Evolutionary conservation across 2,797 vertebrate genomes (phyloP).

Genomic region (Hapalemur alaotrensis): DNA sequence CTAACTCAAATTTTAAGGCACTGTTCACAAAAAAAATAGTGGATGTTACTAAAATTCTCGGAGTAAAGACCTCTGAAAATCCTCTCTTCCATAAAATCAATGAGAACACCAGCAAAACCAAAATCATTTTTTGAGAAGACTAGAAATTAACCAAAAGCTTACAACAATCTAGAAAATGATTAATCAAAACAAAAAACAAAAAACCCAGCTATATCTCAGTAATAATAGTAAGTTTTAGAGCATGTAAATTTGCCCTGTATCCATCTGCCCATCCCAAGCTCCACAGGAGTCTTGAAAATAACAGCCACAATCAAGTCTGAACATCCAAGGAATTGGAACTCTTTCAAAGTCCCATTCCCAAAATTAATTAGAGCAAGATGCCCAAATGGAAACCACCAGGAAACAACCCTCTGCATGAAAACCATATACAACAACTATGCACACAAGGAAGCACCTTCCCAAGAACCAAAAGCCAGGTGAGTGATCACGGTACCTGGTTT

Average conservation of each 20-base stretch:
- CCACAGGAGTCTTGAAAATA: background rate
- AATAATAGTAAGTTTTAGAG: background rate
- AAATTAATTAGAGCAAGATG: background rate
- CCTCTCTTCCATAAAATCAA: background rate
- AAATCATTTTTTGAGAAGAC: background rate
- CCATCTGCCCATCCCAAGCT: background rate
- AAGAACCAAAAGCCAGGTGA: background rate
- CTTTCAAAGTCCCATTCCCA: background rate
- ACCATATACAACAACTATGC: no score
- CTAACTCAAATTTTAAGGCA: background rate
- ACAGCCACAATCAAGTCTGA: background rate
- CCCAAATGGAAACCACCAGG: background rate
- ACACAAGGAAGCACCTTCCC: background rate
- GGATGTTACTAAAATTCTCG: background rate
- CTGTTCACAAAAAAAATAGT: constrained; percentile 2
- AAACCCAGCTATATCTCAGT: background rate
- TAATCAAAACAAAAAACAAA: background rate
- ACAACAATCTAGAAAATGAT: background rate
- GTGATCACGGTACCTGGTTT: background rate
- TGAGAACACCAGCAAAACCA: background rate
- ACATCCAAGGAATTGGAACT: background rate
- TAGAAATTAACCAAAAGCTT: background rate
- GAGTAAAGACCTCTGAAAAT: constrained; percentile 9
- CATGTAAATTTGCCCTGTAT: background rate
- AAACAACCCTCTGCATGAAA: background rate